These are phyloP conservation scores for Drosophila austrosaltans DNA, from an alignment of 2,888 invertebrate genomes.

Conservation along the genomic window DNA sequence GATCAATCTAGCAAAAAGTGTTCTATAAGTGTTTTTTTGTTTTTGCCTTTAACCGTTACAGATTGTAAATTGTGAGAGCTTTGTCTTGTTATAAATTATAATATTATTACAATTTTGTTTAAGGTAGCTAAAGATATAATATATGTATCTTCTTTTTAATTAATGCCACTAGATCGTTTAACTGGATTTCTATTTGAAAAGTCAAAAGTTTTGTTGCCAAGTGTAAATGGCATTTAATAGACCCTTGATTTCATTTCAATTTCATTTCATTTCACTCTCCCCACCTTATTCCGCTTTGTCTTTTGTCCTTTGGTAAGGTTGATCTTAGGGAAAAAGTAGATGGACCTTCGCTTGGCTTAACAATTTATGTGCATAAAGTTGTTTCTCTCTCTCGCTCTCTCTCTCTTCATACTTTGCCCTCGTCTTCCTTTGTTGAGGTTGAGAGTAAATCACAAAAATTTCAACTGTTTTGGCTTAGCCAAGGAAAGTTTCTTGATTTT, in stretches of 20 bases:
- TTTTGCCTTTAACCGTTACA: too few relatives aligned
- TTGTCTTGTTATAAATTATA: too few relatives aligned
- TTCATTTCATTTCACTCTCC: not conserved
- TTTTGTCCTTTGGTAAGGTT: conserved; percentile 4
- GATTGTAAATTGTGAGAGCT: too few relatives aligned
- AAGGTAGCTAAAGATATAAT: too few relatives aligned
- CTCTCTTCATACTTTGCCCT: not conserved
- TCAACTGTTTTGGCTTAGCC: conserved; percentile 30
- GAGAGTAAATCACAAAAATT: conserved; percentile 20
- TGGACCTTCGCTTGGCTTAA: conserved; percentile 16
- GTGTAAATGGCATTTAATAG: conserved; percentile 4
- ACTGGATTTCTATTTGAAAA: too few relatives aligned
- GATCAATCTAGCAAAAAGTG: not conserved
- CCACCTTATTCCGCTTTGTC: not conserved
- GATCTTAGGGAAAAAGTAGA: not conserved
- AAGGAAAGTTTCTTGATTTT: conserved; percentile 10
- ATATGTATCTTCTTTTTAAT: too few relatives aligned
- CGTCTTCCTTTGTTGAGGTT: conserved; percentile 5
- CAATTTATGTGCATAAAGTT: conserved; percentile 22
- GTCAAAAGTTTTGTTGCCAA: not conserved
- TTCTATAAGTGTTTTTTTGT: too few relatives aligned
- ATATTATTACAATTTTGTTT: too few relatives aligned
- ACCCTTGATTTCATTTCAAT: conserved; percentile 5
- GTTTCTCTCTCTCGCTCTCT: not conserved
- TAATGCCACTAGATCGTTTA: too few relatives aligned